These are phyloP conservation scores for Chrysolina americana DNA, from an alignment of 2,888 invertebrate species.

Conservation along the genomic window DNA sequence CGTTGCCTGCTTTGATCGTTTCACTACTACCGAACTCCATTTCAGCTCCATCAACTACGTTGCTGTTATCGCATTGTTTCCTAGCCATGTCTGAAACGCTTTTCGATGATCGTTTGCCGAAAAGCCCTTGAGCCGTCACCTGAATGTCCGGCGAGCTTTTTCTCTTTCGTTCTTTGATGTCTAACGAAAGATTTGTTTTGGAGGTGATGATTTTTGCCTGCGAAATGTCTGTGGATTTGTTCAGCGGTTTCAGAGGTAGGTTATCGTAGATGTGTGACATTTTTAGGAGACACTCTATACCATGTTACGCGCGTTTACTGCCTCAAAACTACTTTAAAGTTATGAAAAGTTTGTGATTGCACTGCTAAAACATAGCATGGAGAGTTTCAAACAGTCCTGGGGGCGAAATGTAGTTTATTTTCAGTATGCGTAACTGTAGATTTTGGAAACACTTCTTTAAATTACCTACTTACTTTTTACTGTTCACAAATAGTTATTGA, in stretches of 20 bases:
- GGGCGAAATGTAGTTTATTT: not conserved
- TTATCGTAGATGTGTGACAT: constrained; percentile 64
- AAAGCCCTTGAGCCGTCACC: constrained; percentile 29
- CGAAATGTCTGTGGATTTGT: constrained; percentile 51
- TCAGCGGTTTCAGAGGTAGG: constrained; percentile 62
- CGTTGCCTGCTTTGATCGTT: constrained; percentile 52
- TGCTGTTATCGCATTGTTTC: constrained; percentile 45
- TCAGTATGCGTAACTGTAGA: not conserved
- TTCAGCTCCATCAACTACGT: constrained; percentile 20
- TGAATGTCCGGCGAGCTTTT: constrained; percentile 62
- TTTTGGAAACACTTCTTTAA: not conserved
- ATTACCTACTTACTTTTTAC: not conserved
- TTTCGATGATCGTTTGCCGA: constrained; percentile 58
- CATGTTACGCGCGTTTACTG: not conserved
- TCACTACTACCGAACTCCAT: constrained; percentile 57
- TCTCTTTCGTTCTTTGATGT: constrained; percentile 59
- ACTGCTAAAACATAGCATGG: not conserved
- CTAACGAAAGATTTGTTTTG: constrained; percentile 49
- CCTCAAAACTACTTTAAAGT: not conserved
- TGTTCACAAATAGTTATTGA: not conserved
- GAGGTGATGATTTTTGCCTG: constrained; percentile 22
- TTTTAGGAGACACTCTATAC: constrained; percentile 28
- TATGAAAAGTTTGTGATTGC: not conserved
- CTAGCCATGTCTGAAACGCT: constrained; percentile 60
- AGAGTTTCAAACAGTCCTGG: not conserved